phyloP scores from a whole-genome alignment of 2,888 invertebrate genomes.

The Phasia obesa region DNA sequence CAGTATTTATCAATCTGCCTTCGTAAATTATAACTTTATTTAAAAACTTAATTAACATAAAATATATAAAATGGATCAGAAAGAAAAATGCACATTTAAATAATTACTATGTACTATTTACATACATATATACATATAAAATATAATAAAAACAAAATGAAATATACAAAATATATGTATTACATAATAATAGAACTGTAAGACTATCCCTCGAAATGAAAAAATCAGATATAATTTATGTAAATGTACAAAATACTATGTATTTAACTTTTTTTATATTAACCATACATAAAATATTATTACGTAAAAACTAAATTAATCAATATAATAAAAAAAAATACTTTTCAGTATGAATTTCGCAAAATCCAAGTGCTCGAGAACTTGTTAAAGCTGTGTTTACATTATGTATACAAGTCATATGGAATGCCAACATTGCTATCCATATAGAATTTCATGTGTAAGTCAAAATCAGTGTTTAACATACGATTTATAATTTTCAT shows the following conservation, averaged over 20 bases:
- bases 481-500: too few species aligned
- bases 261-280: conserved; percentile 58
- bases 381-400: conserved; percentile 27
- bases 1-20: conserved; percentile 53
- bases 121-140: conserved; percentile 46
- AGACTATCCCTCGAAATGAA: conserved; percentile 56
- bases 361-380: background rate
- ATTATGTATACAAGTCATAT: too few species aligned
- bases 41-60: too few species aligned
- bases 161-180: background rate
- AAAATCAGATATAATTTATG: conserved; percentile 59
- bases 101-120: conserved; percentile 49
- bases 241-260: conserved; percentile 66
- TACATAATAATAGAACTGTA: conserved; percentile 37
- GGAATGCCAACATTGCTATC: too few species aligned
- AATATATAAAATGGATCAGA: background rate
- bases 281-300: conserved; percentile 7
- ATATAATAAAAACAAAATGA: background rate
- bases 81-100: conserved; percentile 28
- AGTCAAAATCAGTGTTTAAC: too few species aligned
- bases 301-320: conserved; percentile 32
- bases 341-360: conserved; percentile 33
- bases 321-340: conserved; percentile 15
- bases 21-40: too few species aligned
- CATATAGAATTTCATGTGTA: too few species aligned